Base-by-base conservation (phyloP, 2,113 vertebrate genomes). In the Catharus bicknelli region DNA sequence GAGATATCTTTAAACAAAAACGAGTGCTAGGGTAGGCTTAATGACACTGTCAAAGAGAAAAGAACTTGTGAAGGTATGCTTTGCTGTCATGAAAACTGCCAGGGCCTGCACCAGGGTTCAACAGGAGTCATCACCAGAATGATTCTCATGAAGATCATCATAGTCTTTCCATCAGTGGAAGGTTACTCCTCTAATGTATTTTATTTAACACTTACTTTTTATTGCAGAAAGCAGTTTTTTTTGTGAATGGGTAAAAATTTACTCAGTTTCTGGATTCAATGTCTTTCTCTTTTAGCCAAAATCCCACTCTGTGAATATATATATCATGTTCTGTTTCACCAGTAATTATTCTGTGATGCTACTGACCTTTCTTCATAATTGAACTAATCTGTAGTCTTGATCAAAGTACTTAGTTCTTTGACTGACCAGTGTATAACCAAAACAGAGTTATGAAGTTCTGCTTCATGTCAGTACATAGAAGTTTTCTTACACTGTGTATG, bases 241-340 rank as follows among this genome's bases (percentile, higher is more conserved):
- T 84, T 62, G 23, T 67, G 7, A 0, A 0, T 3, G 1, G 21
- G 4, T 58, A 58, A 50, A 84, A 50, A 6, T 8, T 50, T 42
- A 18, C 9, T 73, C 9, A 32, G 16, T 88, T 89, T 86, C 57
- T 6, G 10, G 48, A 43, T 88, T 81, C 34, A 50, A 2, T 20
- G 26, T 48, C 10, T 66, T 79, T 73, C 17, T 74, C 13, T 76
- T 72, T 45, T 53, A 66, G 32, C 8, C 54, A 36, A 87, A 89
- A 62, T 72, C 18, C 22, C 6, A 18, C 47, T 80, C 16, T 10
- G 20, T 75, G 4, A 29, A 15, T 51, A 8, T 29, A 15, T 42
- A 13, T 23, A 45, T 53, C 19, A 7, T 23, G 4, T 66, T 84
- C 19, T 83, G 16, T 87, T 77, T 72, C 30, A 4, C 45, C 47